A percentile compares a stretch with the other conserved stretches of the same genome.
Evolutionary conservation across 1,140 invertebrate species (phyloP).

Genomic region (Brachionus plicatilis): DNA sequence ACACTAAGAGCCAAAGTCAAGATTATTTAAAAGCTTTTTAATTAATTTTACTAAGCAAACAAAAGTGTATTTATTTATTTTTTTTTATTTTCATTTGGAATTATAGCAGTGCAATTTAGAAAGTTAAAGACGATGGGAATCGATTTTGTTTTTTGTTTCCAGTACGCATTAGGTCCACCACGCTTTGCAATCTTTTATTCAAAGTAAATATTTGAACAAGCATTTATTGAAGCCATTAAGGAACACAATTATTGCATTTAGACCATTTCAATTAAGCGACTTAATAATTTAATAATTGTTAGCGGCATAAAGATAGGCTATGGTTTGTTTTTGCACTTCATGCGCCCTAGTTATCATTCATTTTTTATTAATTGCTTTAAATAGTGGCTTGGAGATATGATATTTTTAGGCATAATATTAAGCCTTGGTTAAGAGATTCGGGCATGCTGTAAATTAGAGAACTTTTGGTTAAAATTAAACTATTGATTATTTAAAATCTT

Average conservation of each 20-base stretch:
- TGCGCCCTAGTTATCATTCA: no score
- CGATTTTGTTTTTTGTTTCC: not conserved
- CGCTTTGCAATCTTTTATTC: not conserved
- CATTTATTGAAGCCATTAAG: constrained; percentile 20
- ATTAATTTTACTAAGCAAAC: not conserved
- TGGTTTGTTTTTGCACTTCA: no score
- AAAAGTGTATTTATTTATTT: not conserved
- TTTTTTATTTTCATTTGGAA: constrained; percentile 15
- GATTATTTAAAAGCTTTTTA: constrained; percentile 9
- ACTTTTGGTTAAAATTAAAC: no score
- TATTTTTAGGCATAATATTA: no score
- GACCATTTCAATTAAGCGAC: not conserved
- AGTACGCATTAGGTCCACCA: not conserved
- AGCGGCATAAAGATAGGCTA: no score
- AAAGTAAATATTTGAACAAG: constrained; percentile 19
- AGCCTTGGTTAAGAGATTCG: no score
- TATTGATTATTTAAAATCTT: no score
- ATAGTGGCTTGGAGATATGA: no score
- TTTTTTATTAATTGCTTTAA: no score
- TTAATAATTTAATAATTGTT: not conserved
- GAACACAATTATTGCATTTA: not conserved
- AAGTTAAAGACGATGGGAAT: constrained; percentile 14
- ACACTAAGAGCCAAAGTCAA: not conserved
- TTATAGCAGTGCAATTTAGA: constrained; percentile 1
- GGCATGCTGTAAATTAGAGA: no score